Conservation (phyloP, 2,797 vertebrate genomes). For the Fringilla coelebs region DNA sequence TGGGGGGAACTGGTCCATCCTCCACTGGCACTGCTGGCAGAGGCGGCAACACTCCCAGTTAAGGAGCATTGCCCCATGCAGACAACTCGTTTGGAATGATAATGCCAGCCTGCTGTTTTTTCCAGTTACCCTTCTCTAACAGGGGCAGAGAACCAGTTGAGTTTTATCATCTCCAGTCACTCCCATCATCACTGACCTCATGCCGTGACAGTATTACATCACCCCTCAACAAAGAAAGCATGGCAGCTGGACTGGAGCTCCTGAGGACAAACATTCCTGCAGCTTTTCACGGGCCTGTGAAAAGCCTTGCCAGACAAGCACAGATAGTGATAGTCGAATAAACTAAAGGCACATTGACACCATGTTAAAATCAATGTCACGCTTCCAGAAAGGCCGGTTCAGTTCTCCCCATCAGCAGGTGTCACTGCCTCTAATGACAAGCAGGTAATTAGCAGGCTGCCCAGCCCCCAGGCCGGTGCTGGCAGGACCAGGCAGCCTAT, state of each 20-base stretch:
- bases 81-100: not conserved
- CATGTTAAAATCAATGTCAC: not conserved
- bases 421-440: rapidly evolving
- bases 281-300: not conserved
- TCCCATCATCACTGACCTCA: not conserved
- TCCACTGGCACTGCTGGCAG: not conserved
- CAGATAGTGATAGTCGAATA: not conserved
- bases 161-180: not conserved
- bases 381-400: not conserved
- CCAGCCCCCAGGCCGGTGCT: rapidly evolving
- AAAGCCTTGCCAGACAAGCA: not conserved
- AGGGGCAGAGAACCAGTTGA: not conserved
- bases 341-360: not conserved
- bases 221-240: not conserved
- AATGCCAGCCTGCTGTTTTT: not conserved
- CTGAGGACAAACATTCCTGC: not conserved
- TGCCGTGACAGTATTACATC: rapidly evolving
- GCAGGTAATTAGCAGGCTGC: not conserved
- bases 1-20: not conserved
- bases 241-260: not conserved
- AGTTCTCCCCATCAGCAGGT: not conserved
- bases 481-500: not conserved
- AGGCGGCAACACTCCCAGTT: not conserved
- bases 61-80: not conserved
- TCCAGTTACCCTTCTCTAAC: not conserved